A percentile compares a stretch with the other conserved stretches of the same genome.
These are phyloP conservation scores for Pipa parva DNA, from an alignment of 2,113 vertebrate species.

Conservation along the genomic window DNA sequence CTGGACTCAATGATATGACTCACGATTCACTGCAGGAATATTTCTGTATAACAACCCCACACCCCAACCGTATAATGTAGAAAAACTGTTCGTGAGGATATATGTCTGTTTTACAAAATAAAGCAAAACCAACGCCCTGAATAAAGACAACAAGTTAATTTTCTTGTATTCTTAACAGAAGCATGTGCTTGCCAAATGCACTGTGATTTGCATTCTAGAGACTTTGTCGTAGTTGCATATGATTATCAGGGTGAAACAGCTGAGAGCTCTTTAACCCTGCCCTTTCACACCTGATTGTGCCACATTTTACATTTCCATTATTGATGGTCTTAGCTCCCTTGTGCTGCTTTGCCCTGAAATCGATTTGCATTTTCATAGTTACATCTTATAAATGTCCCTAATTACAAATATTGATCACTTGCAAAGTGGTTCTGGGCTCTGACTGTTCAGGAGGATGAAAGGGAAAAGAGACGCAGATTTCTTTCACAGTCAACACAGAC, in stretches of 20 bases:
- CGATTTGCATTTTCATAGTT: slow-evolving; percentile 25
- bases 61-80: too few species aligned
- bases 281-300: neutral
- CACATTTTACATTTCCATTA: slow-evolving; percentile 21
- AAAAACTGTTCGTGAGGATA: neutral
- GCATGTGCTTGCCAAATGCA: neutral
- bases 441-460: neutral
- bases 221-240: neutral
- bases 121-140: neutral
- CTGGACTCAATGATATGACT: neutral
- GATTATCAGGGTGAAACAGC: neutral
- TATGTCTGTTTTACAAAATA: too few species aligned
- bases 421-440: neutral
- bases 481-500: neutral
- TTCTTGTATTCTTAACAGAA: neutral
- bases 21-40: neutral
- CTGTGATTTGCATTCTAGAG: neutral
- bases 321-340: neutral
- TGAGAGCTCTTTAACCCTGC: neutral
- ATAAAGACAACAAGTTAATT: too few species aligned
- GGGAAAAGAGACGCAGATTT: neutral
- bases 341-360: neutral
- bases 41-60: too few species aligned
- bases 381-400: slow-evolving; percentile 34
- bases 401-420: slow-evolving; percentile 29